Evolutionary conservation across 2,797 vertebrate genomes (phyloP), one percentile per base, ranked within the genome.

Genomic region (Fistularia commersonii): DNA sequence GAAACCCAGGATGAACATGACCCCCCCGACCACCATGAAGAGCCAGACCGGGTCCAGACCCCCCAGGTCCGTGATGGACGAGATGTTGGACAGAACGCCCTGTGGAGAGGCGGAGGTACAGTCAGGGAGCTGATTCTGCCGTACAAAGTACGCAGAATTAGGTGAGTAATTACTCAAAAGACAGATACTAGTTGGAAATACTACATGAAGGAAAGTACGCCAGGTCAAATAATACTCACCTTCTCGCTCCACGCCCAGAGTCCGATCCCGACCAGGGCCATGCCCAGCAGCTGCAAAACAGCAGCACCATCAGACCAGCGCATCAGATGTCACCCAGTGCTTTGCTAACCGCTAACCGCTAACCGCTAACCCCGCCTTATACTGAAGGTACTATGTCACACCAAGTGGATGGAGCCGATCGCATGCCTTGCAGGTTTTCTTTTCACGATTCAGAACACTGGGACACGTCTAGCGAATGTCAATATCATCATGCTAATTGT

Each of bases 241-340:
- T 99, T 99, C 85, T 98, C 97, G 90, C 94, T 98, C 97, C 97
- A 98, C 9, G 97, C 97, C 97, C 97, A 99, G 54, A 99, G 81
- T 77, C 95, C 96, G 51, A 99, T 96, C 44, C 91, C 96, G 44
- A 99, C 93, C 79, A 99, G 94, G 6, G 97, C 91, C 88, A 98
- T 95, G 62, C 97, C 97, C 80, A 99, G 88, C 79, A 99, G 92
- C 97, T 99, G 86, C 45, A 89, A 91, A 47, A 72, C 54, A 78
- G 13, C 8, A 45, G 6, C 12, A 54, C 1, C 38, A 56, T 41
- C n/a, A 10, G 1, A 39, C 7, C 13, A 1, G 3, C 38, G 12
- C 3, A 34, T 1, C 5, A 4, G 6, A 44, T 8, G 3, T 23
- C 1, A 13, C n/a, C 6, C 40, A 8, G n/a, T n/a, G n/a, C n/a